Conservation (phyloP, 2,113 vertebrate species). For the Falco punctatus region DNA sequence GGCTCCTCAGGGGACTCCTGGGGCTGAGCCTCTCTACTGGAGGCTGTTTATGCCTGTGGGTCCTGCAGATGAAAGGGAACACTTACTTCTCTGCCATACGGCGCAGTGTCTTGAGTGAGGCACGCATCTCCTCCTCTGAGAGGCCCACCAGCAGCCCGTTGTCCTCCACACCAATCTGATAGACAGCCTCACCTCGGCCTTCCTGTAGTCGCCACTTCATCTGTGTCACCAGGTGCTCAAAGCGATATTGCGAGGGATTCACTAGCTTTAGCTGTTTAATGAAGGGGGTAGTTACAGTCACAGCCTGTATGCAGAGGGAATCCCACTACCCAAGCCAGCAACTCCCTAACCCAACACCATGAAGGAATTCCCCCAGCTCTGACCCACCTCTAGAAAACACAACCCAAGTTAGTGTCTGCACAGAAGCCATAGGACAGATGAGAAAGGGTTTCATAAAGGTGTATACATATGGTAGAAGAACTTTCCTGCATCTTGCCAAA, state of each 20-base stretch:
- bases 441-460: not conserved
- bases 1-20: not conserved
- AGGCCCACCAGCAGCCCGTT: constrained; percentile 95
- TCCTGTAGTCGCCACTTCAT: constrained; percentile 99
- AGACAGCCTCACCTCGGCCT: constrained; percentile 94
- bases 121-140: constrained; percentile 92
- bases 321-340: not conserved
- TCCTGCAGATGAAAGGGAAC: not conserved
- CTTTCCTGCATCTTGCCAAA: not conserved
- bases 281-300: not conserved
- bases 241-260: constrained; percentile 95
- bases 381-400: not conserved
- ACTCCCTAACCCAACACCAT: not conserved
- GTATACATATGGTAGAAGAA: not conserved
- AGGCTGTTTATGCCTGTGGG: accelerated
- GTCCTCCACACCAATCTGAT: constrained; percentile 98
- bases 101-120: constrained; percentile 92
- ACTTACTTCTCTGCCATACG: constrained; percentile 95
- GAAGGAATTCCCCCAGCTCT: not conserved
- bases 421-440: not conserved
- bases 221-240: constrained; percentile 97
- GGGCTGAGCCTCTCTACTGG: not conserved
- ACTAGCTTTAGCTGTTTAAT: constrained; percentile 90
- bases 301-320: not conserved
- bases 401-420: not conserved